A percentile compares a stretch with the other conserved stretches of the same genome.
phyloP scores from a whole-genome alignment of 2,113 vertebrate genomes.

The Addax nasomaculatus region DNA sequence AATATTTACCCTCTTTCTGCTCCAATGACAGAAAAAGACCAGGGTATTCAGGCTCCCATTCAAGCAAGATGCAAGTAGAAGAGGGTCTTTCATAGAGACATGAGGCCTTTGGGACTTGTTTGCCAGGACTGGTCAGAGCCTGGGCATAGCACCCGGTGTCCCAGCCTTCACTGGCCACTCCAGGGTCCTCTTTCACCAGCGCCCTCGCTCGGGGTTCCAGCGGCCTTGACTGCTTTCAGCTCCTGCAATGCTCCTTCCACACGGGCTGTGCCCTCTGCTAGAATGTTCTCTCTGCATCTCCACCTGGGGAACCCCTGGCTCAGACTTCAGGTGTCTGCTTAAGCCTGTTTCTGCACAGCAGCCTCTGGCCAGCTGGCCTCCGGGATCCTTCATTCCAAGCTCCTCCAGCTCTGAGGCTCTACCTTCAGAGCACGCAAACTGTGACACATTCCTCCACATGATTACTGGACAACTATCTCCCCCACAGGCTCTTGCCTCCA shows the following conservation, averaged over 20 bases:
- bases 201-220: rapidly evolving
- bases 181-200: rapidly evolving
- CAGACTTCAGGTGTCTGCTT: not conserved
- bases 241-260: not conserved
- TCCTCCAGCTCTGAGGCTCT: not conserved
- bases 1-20: not conserved
- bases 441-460: not conserved
- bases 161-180: not conserved
- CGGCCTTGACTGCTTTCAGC: not conserved
- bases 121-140: not conserved
- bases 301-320: not conserved
- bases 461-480: rapidly evolving
- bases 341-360: too few species aligned
- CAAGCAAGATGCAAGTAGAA: not conserved
- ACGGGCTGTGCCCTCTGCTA: rapidly evolving
- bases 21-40: not conserved
- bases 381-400: not conserved
- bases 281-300: not conserved
- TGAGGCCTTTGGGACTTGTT: not conserved
- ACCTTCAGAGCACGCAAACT: rapidly evolving
- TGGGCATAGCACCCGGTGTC: rapidly evolving
- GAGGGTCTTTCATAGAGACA: not conserved
- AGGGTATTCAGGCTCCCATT: not conserved
- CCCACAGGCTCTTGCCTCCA: rapidly evolving
- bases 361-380: rapidly evolving